A percentile compares a stretch with the other conserved stretches of the same genome.
These are phyloP conservation scores for Drosophila infuscata DNA, from an alignment of 2,888 invertebrate genomes.

Conservation along the genomic window DNA sequence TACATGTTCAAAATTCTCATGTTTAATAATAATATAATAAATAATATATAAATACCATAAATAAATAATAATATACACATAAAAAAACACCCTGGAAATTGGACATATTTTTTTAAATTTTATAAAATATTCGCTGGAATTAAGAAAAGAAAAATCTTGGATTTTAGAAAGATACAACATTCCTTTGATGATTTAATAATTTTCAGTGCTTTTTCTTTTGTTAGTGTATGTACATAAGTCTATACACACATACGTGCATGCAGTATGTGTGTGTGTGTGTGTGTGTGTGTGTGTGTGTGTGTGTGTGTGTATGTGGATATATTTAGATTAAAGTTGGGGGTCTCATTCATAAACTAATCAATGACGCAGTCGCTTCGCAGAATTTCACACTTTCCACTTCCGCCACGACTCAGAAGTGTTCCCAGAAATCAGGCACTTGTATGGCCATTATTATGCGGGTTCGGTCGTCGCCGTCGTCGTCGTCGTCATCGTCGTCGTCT, in stretches of 20 bases:
- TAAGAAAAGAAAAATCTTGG: background rate
- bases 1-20: too few species aligned
- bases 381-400: slow-evolving; percentile 60
- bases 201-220: too few species aligned
- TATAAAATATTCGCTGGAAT: background rate
- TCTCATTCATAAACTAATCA: slow-evolving; percentile 43
- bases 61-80: background rate
- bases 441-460: slow-evolving; percentile 34
- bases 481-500: background rate
- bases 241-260: background rate
- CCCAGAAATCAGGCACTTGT: slow-evolving; percentile 55
- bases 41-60: too few species aligned
- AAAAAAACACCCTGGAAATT: background rate
- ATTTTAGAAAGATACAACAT: background rate
- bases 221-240: background rate
- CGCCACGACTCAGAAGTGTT: slow-evolving; percentile 54
- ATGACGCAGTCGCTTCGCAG: slow-evolving; percentile 55
- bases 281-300: background rate
- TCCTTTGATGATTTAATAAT: background rate
- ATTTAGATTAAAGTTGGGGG: slow-evolving; percentile 3
- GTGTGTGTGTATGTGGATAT: slow-evolving; percentile 4
- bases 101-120: background rate
- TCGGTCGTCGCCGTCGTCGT: background rate
- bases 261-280: background rate
- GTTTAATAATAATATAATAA: background rate